Evolutionary conservation across 2,888 invertebrate species (phyloP), one percentile per base, ranked within the genome.

Genomic region (Diarsia brunnea): DNA sequence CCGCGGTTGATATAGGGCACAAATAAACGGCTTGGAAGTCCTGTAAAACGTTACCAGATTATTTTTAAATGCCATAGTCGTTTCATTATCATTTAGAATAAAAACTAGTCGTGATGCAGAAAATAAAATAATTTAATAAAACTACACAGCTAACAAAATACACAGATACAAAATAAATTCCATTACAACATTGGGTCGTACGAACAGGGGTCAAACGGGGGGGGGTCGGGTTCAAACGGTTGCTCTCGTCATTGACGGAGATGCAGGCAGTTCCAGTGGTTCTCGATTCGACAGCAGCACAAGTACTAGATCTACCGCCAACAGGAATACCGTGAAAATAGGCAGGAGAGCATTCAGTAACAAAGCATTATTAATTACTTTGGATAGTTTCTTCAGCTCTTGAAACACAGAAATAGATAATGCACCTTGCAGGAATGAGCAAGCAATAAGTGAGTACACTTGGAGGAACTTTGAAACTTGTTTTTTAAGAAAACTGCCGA

Each of bases 301-400:
- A 21, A 93, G 78, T 31, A 93, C 87, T 4, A 95, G 86, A 78
- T 95, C 95, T n/a, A 91, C 89, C 31, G 94, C 70, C 67, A 95
- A 58, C 53, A 95, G 71, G 16, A 93, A 76, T 80, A 91, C 89
- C 64, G 89, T 91, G 4, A 95, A 86, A 89, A 95, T 90, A 8
- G 95, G 95, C 12, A 95, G 78, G 19, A 96, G 82, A 27, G 93
- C 95, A 84, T 95, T 93, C 38, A 96, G 78, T 16, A 93, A 87
- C 2, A 89, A 51, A 3, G 90, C 90, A 38, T 90, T 89, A 71
- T 90, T 82, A 53, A 38, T 38, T 8, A 60, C 47, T 11, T 31
- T 58, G 1, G 63, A 43, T 31, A 53, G 4, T 38, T 60, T 80
- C 16, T 51, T 70, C 31, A 85, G 27, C 10, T 81, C 85, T 58